Evolutionary conservation across 1,140 invertebrate genomes (phyloP).

Genomic region (Calosoma granatense): DNA sequence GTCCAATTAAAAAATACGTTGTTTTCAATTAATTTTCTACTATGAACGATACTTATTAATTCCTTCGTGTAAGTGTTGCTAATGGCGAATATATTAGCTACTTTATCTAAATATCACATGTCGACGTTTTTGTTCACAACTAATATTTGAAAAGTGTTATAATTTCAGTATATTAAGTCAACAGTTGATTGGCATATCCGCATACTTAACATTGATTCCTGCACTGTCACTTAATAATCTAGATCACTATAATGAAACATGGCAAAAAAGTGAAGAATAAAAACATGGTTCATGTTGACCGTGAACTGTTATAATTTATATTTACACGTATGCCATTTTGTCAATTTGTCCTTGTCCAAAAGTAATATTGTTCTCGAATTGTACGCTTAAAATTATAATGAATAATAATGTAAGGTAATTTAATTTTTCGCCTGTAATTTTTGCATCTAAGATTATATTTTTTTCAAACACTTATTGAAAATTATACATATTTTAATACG

Average conservation of each 20-base stretch:
- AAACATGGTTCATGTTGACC: too few relatives aligned
- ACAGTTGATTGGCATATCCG: not conserved
- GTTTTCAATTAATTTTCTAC: not conserved
- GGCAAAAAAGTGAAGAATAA: too few relatives aligned
- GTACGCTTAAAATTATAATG: too few relatives aligned
- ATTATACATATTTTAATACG: not conserved
- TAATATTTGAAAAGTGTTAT: too few relatives aligned
- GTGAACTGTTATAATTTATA: too few relatives aligned
- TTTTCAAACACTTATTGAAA: not conserved
- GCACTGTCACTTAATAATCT: not conserved
- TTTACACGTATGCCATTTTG: too few relatives aligned
- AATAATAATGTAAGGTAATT: too few relatives aligned
- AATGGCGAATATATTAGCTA: not conserved
- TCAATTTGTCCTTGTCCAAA: too few relatives aligned
- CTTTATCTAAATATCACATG: not conserved
- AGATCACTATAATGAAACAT: not conserved
- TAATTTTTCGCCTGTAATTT: too few relatives aligned
- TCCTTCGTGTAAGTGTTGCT: not conserved
- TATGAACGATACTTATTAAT: not conserved
- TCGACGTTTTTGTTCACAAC: not conserved
- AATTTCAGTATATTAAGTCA: not conserved
- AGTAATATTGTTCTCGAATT: too few relatives aligned
- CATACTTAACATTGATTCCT: not conserved
- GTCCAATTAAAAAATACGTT: not conserved
- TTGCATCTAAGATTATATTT: not conserved